Conservation (phyloP, 2,797 vertebrate species). For the Pangasius mekongensis region DNA sequence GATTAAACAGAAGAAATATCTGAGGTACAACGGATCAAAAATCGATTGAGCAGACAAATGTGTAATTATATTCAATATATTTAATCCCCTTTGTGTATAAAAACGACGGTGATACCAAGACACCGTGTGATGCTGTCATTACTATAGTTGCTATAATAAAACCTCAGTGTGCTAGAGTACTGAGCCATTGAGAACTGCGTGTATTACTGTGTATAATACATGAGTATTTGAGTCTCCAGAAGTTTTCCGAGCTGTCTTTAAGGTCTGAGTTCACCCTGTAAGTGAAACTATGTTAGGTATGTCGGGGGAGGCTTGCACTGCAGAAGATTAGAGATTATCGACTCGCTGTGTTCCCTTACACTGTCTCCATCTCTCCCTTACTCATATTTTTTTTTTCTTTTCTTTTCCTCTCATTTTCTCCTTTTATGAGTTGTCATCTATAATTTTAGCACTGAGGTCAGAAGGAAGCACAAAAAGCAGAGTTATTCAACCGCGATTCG, state of each 20-base stretch:
- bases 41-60: neutral
- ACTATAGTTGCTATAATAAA: neutral
- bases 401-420: neutral
- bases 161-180: neutral
- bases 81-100: neutral
- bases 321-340: conserved; percentile 71
- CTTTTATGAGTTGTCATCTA: conserved; percentile 44
- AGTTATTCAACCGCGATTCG: conserved; percentile 30
- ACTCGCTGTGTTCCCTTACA: conserved; percentile 54
- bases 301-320: conserved; percentile 74
- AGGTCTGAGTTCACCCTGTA: conserved; percentile 23
- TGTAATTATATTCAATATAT: neutral
- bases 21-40: neutral
- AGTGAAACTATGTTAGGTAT: conserved; percentile 77
- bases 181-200: no score
- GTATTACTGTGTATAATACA: neutral
- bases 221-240: neutral
- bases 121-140: neutral
- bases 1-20: neutral
- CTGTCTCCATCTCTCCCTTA: conserved; percentile 9
- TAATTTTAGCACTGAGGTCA: conserved; percentile 37
- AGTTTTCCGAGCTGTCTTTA: neutral
- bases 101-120: neutral
- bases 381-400: neutral
- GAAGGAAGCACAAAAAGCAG: conserved; percentile 39